Evolutionary conservation across 2,888 invertebrate species (phyloP), one percentile per base, ranked within the genome.

Genomic region (Nephrocerus scutellatus): DNA sequence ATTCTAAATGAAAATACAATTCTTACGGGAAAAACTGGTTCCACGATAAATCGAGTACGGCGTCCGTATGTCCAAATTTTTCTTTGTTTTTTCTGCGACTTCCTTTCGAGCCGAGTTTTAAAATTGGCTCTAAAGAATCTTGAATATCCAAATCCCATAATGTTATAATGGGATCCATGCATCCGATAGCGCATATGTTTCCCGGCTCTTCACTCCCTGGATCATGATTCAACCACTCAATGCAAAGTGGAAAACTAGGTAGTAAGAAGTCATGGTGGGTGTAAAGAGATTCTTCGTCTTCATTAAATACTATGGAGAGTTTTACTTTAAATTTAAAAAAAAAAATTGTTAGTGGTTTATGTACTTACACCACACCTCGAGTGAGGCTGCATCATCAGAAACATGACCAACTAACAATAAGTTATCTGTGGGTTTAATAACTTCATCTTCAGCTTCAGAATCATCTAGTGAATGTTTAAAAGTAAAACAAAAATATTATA

Each of bases 91-190:
- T 84, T 64, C 82, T 86, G 56, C 80, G 83, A 57, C 74, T 83
- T 3, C 77, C 76, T 53, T 80, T 82, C 46, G 74, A 74, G 6
- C 87, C 86, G 18, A 97, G 73, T 51, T 79, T 82, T 60, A 84
- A 86, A 0, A 84, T 83, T 1, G 97, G 92, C 59, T 92, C 91
- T 25, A 95, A 71, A 41, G 84, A 82, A 61, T 96, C 90, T 49
- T 95, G 82, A 41, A 97, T 75, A 68, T 97, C 96, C 28, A 97
- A 68, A 68, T 97, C 95, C 95, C 96, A 98, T n/a, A 97, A 79
- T 54, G 91, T 86, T 39, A 97, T 93, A 26, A 86, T 76, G 0
- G 92, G 85, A 46, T 84, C 82, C 91, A 97, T 93, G 22, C 83
- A 83, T 9, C 93, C 96, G 40, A 96, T 77, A 0, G 95, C 96